phyloP scores from a whole-genome alignment of 2,888 invertebrate genomes.

The Lasioglossum villosulum region DNA sequence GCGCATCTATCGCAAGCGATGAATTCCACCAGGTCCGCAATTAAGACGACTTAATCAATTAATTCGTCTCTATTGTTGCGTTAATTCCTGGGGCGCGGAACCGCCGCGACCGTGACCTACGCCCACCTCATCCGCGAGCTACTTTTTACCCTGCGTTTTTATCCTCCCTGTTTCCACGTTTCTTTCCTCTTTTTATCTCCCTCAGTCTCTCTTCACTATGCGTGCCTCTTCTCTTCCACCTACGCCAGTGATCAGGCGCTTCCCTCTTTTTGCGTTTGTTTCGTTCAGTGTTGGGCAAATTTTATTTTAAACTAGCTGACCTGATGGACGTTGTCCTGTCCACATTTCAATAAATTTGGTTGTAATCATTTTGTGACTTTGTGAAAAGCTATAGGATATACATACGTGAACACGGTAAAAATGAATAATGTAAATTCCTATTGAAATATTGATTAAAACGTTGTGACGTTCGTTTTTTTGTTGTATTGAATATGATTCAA shows the following conservation, averaged over 20 bases:
- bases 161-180: neutral
- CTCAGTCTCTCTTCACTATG: neutral
- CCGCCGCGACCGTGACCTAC: constrained; percentile 75
- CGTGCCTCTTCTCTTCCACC: neutral
- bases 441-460: too few relatives aligned
- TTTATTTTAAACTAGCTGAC: too few relatives aligned
- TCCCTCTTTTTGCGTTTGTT: neutral
- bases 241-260: neutral
- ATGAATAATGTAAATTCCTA: too few relatives aligned
- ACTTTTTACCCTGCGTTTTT: neutral
- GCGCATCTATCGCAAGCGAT: constrained; percentile 11
- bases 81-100: constrained; percentile 67
- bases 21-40: constrained; percentile 69
- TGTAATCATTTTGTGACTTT: too few relatives aligned
- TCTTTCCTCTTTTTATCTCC: neutral
- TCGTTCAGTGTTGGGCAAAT: too few relatives aligned
- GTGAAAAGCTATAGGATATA: too few relatives aligned
- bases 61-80: constrained; percentile 76
- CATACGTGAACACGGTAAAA: too few relatives aligned
- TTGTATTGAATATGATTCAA: too few relatives aligned
- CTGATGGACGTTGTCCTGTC: too few relatives aligned
- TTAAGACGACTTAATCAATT: constrained; percentile 81
- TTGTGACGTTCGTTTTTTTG: too few relatives aligned
- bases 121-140: constrained; percentile 59
- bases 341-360: too few relatives aligned